Base-by-base conservation (phyloP, 2,113 vertebrate species). In the Ameiurus melas region DNA sequence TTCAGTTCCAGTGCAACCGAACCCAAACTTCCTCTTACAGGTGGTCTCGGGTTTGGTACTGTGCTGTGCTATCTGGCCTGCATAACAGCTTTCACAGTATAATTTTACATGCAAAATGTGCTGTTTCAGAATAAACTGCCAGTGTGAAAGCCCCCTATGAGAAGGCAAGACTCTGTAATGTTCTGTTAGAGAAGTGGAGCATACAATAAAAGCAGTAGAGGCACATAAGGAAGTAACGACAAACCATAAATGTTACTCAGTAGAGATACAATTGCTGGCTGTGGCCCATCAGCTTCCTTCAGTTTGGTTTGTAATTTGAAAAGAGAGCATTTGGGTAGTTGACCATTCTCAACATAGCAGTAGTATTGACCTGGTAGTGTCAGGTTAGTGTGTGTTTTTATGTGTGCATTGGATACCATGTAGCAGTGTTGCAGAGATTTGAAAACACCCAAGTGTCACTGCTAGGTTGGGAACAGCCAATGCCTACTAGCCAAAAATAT, bases 401-500 rank as follows among this genome's bases (percentile, higher is more conserved):
- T n/a, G 25, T 78, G 13, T n/a, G 47, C 27, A 30, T 30, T 30
- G 27, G 4, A 75, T 25, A 20, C 36, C n/a, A 4, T 64, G 66
- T 14, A 17, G 70, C 17, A 73, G 70, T 39, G 70, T 43, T 75
- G 36, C 71, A 43, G 36, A 51, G 73, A 51, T 78, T n/a, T 51
- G 9, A 55, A 17, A 80, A 19, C 27, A 55, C 27, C 27, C 8
- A n/a, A 80, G 16, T 55, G 5, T 27, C 51, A 80, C n/a, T 55
- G 14, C 77, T 80, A 78, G 43, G 22, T 53, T 79, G 51, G 27
- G 51, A 80, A 80, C 51, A 80, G 47, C 3, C 7, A 80, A 80
- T 10, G 27, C n/a, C 27, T 80, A 55, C 77, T 33, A 30, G 51
- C 27, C 77, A 30, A 80, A 80, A 80, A 80, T 80, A 80, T 80